Percentiles rank a stretch among this genome's conserved stretches.
Conservation (phyloP, 2,888 invertebrate genomes). For the Macrophya alboannulata region DNA sequence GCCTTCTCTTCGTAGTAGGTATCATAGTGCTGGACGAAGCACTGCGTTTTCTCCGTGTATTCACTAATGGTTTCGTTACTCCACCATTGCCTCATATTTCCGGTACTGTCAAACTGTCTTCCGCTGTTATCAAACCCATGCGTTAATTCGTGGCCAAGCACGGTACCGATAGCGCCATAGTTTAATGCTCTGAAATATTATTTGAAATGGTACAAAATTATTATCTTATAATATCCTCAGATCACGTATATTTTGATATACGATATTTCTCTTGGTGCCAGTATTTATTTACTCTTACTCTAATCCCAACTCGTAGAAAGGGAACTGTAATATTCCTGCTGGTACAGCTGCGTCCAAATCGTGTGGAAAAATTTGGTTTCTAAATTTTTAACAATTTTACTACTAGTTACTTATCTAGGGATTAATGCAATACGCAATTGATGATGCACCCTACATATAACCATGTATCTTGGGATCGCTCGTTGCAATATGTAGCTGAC, state of each 20-base stretch:
- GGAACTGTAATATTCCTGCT: slow-evolving; percentile 91
- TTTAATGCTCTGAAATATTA: slow-evolving; percentile 86
- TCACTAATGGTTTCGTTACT: slow-evolving; percentile 88
- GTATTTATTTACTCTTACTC: slow-evolving; percentile 85
- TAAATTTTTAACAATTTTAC: neutral
- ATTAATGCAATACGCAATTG: neutral
- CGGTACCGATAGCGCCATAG: slow-evolving; percentile 91
- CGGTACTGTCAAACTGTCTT: slow-evolving; percentile 91
- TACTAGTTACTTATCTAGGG: neutral
- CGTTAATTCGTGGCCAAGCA: slow-evolving; percentile 88
- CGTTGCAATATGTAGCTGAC: neutral
- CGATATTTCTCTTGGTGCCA: slow-evolving; percentile 33
- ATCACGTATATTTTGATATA: neutral
- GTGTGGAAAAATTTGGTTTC: slow-evolving; percentile 53
- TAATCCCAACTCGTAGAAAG: slow-evolving; percentile 91
- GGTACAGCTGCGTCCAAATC: slow-evolving; percentile 87
- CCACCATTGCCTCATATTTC: slow-evolving; percentile 96
- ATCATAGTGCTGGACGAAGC: slow-evolving; percentile 93
- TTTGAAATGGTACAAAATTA: neutral
- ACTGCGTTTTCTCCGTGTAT: slow-evolving; percentile 89
- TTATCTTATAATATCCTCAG: neutral
- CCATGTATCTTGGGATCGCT: neutral
- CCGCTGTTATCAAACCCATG: slow-evolving; percentile 86
- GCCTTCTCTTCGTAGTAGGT: slow-evolving; percentile 85
- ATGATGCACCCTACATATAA: neutral